Conservation (phyloP, 2,888 invertebrate species). For the Dorcus parallelipipedus region DNA sequence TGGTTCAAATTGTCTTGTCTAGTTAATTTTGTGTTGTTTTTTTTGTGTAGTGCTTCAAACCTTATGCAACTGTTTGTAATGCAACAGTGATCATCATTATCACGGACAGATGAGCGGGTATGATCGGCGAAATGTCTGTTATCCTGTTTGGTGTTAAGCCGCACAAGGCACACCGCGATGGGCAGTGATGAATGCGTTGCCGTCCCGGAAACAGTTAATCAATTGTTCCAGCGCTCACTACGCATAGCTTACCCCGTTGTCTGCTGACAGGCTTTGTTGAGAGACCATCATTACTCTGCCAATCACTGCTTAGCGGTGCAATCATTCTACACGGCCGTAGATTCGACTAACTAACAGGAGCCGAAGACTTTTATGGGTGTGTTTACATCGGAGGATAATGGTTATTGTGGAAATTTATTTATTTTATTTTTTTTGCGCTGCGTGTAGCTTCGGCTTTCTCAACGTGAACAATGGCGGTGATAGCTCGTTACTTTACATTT, state of each 20-base stretch:
- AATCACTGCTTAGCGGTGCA: constrained; percentile 37
- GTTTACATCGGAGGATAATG: constrained; percentile 19
- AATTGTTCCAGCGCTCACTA: constrained; percentile 43
- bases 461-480: no score
- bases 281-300: constrained; percentile 48
- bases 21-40: no score
- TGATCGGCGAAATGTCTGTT: constrained; percentile 14
- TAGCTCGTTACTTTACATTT: no score
- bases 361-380: constrained; percentile 18
- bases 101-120: constrained; percentile 8
- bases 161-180: constrained; percentile 25
- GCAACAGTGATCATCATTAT: not conserved
- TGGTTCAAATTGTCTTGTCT: no score
- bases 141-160: constrained; percentile 13
- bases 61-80: not conserved
- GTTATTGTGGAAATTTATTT: constrained; percentile 16
- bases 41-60: no score
- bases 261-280: constrained; percentile 46
- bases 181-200: constrained; percentile 46
- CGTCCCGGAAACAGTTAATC: constrained; percentile 49
- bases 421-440: not conserved
- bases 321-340: constrained; percentile 21
- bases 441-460: no score
- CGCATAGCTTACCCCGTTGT: constrained; percentile 42
- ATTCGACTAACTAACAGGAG: constrained; percentile 14